Evolutionary conservation across 2,888 invertebrate genomes (phyloP).

Genomic region (Empis livida): DNA sequence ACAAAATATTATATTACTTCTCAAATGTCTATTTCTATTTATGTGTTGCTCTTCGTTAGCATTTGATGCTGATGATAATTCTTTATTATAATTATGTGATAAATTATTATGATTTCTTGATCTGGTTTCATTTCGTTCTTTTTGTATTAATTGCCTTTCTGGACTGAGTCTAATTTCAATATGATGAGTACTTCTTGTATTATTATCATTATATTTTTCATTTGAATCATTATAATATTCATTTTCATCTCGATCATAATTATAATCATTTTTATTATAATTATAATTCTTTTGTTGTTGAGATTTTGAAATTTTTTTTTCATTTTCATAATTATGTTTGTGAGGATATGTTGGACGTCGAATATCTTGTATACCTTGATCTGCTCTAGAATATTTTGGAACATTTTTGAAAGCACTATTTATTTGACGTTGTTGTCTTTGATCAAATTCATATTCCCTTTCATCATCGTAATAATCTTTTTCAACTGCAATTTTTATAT

Average conservation of each 20-base stretch:
- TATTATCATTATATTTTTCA: background rate
- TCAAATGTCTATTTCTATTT: background rate
- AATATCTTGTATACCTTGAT: background rate
- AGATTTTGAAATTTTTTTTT: background rate
- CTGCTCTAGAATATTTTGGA: background rate
- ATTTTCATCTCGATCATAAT: background rate
- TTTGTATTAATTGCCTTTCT: too few relatives aligned
- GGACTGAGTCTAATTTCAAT: background rate
- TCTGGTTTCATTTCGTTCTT: too few relatives aligned
- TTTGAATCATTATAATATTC: background rate
- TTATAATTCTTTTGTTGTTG: background rate
- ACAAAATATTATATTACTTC: background rate
- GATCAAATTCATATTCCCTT: background rate
- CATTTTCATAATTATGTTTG: background rate
- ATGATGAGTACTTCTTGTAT: background rate
- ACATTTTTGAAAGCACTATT: too few relatives aligned
- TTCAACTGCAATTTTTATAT: slow-evolving; percentile 6
- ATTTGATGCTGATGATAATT: background rate
- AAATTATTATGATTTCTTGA: background rate
- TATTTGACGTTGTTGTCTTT: slow-evolving; percentile 5
- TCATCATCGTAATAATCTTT: background rate
- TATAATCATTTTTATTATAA: background rate
- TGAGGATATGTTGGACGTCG: background rate
- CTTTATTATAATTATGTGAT: background rate
- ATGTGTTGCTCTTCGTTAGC: background rate